Evolutionary conservation across 2,113 vertebrate species (phyloP), one percentile per base, ranked within the genome.

Genomic region (Ictidomys tridecemlineatus): DNA sequence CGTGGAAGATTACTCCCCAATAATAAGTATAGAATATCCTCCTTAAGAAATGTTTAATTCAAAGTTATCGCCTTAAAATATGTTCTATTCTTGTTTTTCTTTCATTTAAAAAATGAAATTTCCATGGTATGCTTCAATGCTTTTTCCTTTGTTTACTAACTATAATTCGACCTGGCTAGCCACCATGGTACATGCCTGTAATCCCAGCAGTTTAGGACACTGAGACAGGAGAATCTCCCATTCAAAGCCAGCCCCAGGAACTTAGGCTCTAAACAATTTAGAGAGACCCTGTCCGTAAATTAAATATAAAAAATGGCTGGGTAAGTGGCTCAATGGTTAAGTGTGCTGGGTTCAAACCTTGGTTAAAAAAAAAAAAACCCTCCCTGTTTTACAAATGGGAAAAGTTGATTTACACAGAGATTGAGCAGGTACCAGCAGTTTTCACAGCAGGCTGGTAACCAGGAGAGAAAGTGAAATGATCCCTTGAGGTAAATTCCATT

Each of bases 401-500:
- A 45, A 91, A 95, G 76, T 51, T 85, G 70, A 88, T 51, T 77
- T 96, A 89, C 22, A 39, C 8, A 78, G 53, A 91, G 37, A 91
- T 82, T 88, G 39, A 82, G 95, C 96, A 93, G 20, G 17, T 77
- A 34, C 69, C 39, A 12, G 53, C 58, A 63, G 45, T 22, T 83
- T 67, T 34, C 17, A 85, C 32, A 89, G 37, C 85, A 58, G 53
- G n/a, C 5, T 89, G 48, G 39, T 82, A 69, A 95, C 53, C 32
- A 79, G n/a, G 4, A 51, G 22, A 90, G 30, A 95, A 91, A 85
- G 39, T 48, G 8, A 89, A 89, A 89, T 86, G 10, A 94, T 96
- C 89, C 20, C 63, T 53, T 83, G 26, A 86, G 74, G 51, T 58
- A 83, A 96, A 93, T 97, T 92, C 37, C 32, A 83, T 87, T 93